Conservation (phyloP, 2,888 invertebrate species). For the Ormyrus nitidulus region DNA sequence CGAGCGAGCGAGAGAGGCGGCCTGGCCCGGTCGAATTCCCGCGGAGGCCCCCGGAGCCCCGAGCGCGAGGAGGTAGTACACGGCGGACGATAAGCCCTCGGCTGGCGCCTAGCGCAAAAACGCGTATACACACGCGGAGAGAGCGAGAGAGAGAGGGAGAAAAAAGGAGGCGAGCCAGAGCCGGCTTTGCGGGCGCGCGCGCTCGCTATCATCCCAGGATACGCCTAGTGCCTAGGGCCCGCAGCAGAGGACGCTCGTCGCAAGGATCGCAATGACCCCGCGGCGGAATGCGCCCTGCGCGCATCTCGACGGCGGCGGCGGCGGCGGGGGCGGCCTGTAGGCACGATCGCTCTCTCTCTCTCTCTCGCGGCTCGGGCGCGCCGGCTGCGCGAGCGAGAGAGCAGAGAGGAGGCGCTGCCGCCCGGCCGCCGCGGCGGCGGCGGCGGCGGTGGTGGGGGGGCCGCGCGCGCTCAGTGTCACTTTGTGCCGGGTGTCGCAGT, state of each 20-base stretch:
- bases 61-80: too few species aligned
- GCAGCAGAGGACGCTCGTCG: slow-evolving; percentile 51
- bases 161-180: slow-evolving; percentile 21
- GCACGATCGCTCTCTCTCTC: not conserved
- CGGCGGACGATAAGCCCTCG: too few species aligned
- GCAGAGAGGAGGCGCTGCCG: not conserved
- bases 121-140: not conserved
- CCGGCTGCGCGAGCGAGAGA: slow-evolving; percentile 4
- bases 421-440: slow-evolving; percentile 38
- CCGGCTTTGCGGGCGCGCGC: slow-evolving; percentile 14
- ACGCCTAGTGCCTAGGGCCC: slow-evolving; percentile 47
- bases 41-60: too few species aligned
- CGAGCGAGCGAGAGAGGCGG: too few species aligned
- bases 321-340: slow-evolving; percentile 13
- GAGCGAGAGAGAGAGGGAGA: not conserved
- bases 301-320: not conserved
- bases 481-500: slow-evolving; percentile 70
- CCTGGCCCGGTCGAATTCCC: too few species aligned
- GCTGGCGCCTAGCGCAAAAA: not conserved
- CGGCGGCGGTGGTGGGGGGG: slow-evolving; percentile 24
- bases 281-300: slow-evolving; percentile 8
- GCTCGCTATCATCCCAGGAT: too few species aligned
- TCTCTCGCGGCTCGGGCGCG: slow-evolving; percentile 1
- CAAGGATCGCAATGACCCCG: slow-evolving; percentile 53
- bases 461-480: slow-evolving; percentile 67